Evolutionary conservation across 2,113 vertebrate species (phyloP).

Genomic region (Haemorhous mexicanus): DNA sequence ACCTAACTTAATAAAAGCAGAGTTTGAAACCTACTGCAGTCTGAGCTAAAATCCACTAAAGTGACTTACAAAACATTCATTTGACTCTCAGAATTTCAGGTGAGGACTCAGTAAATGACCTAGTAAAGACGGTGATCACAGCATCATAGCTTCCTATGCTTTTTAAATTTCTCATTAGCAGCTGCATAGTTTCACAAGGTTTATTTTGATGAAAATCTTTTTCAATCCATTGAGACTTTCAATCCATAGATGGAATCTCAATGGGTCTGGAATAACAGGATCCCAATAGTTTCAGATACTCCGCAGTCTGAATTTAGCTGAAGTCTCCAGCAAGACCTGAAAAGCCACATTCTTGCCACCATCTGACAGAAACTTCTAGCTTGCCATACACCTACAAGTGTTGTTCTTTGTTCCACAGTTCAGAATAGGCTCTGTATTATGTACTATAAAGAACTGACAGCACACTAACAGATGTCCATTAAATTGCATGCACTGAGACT

Average conservation of each 20-base stretch:
- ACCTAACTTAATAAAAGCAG: not conserved
- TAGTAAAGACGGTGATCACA: not conserved
- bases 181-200: constrained; percentile 12
- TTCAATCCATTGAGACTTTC: constrained; percentile 21
- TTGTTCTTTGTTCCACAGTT: constrained; percentile 13
- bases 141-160: constrained; percentile 14
- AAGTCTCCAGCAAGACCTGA: constrained; percentile 39
- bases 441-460: not conserved
- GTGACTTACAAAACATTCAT: not conserved
- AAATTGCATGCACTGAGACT: not conserved
- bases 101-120: not conserved
- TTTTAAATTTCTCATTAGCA: constrained; percentile 49
- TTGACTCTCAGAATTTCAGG: not conserved
- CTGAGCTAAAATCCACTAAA: not conserved
- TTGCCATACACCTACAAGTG: not conserved
- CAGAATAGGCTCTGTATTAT: not conserved
- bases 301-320: not conserved
- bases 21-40: not conserved
- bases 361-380: constrained; percentile 21
- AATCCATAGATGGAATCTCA: not conserved
- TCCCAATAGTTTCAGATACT: not conserved
- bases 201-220: constrained; percentile 44
- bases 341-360: constrained; percentile 24
- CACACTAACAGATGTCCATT: not conserved
- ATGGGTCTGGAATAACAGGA: not conserved